Conservation (phyloP, 2,113 vertebrate genomes). For the Podocnemis expansa region DNA sequence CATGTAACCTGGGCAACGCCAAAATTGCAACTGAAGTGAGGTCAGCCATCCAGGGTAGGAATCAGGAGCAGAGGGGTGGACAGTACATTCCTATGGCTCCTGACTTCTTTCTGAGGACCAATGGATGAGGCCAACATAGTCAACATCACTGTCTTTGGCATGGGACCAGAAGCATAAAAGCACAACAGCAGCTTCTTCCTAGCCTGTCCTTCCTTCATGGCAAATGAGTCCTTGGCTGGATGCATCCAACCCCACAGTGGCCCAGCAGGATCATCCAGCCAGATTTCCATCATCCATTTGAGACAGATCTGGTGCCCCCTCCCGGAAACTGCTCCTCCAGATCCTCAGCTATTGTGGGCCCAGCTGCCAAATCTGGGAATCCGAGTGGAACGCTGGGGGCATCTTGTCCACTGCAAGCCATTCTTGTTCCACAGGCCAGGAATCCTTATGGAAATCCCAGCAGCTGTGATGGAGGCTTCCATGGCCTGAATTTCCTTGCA, state of each 20-base stretch:
- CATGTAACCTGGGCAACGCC: background rate
- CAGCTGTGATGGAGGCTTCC: too few relatives aligned
- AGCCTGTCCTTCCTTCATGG: too few relatives aligned
- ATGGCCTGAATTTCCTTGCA: too few relatives aligned
- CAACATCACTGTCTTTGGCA: background rate
- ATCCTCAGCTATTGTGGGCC: background rate
- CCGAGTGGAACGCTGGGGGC: background rate
- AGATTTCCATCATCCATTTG: background rate
- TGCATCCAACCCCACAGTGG: background rate
- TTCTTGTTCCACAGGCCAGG: background rate
- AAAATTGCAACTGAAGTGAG: background rate
- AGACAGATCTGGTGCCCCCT: too few relatives aligned
- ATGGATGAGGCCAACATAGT: background rate
- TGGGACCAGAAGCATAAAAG: background rate
- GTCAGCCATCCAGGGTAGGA: background rate
- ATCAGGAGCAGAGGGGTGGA: background rate
- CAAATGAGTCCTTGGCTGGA: background rate
- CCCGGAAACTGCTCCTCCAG: too few relatives aligned
- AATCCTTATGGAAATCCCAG: too few relatives aligned
- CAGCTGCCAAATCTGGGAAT: background rate
- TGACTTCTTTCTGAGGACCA: background rate
- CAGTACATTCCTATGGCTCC: background rate
- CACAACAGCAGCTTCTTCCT: too few relatives aligned
- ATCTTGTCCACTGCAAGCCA: background rate
- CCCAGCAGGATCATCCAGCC: background rate